A percentile compares a stretch with the other conserved stretches of the same genome.
phyloP scores from a whole-genome alignment of 1,140 invertebrate genomes.

The Trinorchestia longiramus region DNA sequence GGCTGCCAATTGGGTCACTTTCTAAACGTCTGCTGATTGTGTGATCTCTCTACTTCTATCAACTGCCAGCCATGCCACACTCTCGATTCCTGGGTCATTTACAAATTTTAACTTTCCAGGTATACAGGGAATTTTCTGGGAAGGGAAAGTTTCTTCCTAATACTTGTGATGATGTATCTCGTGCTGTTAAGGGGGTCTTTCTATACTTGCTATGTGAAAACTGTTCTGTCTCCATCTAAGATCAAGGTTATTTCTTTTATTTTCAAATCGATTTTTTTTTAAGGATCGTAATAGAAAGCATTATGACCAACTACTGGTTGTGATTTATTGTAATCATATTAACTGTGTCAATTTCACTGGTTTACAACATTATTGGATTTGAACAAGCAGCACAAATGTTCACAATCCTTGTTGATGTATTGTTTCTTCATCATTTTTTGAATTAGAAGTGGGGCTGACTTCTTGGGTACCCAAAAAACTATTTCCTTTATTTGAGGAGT shows the following conservation, averaged over 20 bases:
- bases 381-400: neutral
- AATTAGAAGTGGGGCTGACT: neutral
- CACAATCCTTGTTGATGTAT: neutral
- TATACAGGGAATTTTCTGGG: neutral
- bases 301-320: too few relatives aligned
- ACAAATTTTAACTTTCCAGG: neutral
- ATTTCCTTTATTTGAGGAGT: neutral
- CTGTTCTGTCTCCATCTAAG: neutral
- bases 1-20: slow-evolving; percentile 6
- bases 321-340: too few relatives aligned
- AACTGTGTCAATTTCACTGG: too few relatives aligned
- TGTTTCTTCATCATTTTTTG: neutral
- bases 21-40: neutral
- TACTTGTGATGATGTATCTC: neutral
- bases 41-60: neutral
- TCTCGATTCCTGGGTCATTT: neutral
- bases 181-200: neutral
- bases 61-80: neutral
- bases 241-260: too few relatives aligned
- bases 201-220: neutral
- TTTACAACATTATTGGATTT: neutral
- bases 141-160: neutral
- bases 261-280: too few relatives aligned
- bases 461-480: neutral
- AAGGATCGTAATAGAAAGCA: too few relatives aligned